Conservation (phyloP, 2,113 vertebrate genomes). For the Myodes glareolus region DNA sequence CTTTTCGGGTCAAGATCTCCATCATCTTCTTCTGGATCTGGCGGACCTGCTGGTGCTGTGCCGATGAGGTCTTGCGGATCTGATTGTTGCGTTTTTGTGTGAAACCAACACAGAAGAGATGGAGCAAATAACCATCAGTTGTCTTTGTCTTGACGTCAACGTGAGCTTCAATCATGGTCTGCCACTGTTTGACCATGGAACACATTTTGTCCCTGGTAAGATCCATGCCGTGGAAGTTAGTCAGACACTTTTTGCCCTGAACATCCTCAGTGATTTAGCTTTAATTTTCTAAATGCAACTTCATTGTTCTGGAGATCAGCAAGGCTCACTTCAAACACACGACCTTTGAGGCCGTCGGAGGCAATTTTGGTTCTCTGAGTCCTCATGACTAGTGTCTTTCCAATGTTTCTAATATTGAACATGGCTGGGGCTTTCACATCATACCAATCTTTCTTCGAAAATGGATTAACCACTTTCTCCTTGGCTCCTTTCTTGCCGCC, state of each 20-base stretch:
- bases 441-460: constrained; percentile 99
- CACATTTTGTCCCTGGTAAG: constrained; percentile 99
- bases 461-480: constrained; percentile 99
- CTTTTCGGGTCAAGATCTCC: no score
- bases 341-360: constrained; percentile 97
- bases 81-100: constrained; percentile 98
- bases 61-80: constrained; percentile 97
- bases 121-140: constrained; percentile 96
- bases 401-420: constrained; percentile 99
- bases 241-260: constrained; percentile 98
- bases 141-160: constrained; percentile 98
- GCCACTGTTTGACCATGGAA: constrained; percentile 99
- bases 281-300: constrained; percentile 99
- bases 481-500: constrained; percentile 99
- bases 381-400: constrained; percentile 98
- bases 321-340: constrained; percentile 97
- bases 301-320: constrained; percentile 99
- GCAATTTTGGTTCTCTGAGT: constrained; percentile 99
- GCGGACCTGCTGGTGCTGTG: constrained; percentile 97
- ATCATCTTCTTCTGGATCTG: constrained; percentile 99
- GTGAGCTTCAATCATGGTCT: constrained; percentile 99
- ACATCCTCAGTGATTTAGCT: constrained; percentile 97
- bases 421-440: constrained; percentile 99
- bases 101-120: constrained; percentile 97
- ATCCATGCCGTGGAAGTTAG: constrained; percentile 99